phyloP scores from a whole-genome alignment of 2,797 vertebrate genomes.

The Gallinago solitaria region DNA sequence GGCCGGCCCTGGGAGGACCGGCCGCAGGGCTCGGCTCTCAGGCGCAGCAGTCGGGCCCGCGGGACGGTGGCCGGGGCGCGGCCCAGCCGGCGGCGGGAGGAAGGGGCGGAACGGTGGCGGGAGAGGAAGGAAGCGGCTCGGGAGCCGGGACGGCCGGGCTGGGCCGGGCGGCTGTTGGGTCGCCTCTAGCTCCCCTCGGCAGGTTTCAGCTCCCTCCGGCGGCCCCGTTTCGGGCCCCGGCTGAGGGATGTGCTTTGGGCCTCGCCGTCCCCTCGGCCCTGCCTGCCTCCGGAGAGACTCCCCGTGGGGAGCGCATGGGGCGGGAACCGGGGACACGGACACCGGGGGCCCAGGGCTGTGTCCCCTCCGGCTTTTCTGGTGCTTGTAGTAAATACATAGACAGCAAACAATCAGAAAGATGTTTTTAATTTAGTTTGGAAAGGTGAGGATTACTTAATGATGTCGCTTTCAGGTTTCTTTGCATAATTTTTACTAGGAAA shows the following conservation, averaged over 20 bases:
- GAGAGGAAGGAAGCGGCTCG: neutral
- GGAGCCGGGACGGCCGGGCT: neutral
- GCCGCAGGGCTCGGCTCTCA: neutral
- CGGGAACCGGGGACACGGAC: neutral
- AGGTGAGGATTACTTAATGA: no score
- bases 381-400: accelerated
- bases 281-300: neutral
- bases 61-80: neutral
- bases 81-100: neutral
- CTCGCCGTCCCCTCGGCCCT: neutral
- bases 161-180: neutral
- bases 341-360: accelerated
- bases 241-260: neutral
- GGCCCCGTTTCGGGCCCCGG: neutral
- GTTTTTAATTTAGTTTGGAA: neutral
- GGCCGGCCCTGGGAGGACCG: no score
- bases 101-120: neutral
- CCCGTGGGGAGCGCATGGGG: neutral
- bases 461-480: neutral
- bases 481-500: neutral
- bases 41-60: neutral
- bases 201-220: neutral
- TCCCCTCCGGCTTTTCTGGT: accelerated
- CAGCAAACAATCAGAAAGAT: neutral
- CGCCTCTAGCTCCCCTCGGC: neutral